Conservation (phyloP, 2,797 vertebrate genomes). For the Oreochromis mossambicus region DNA sequence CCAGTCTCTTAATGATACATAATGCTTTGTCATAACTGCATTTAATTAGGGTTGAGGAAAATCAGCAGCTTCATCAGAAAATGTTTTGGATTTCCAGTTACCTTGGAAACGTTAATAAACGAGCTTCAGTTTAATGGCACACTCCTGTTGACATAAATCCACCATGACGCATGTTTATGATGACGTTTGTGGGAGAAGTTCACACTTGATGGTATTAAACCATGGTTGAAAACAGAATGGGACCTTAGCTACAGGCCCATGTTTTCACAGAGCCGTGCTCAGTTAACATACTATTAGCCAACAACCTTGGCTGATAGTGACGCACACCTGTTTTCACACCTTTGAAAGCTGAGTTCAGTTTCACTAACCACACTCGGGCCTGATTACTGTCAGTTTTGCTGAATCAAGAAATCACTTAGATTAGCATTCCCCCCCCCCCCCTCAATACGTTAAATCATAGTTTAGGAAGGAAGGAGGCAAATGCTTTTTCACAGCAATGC, state of each 20-base stretch:
- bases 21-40: background rate
- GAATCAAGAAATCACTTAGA: background rate
- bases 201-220: background rate
- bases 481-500: background rate
- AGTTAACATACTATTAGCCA: background rate
- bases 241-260: background rate
- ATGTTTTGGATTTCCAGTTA: background rate
- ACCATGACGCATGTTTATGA: background rate
- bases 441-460: background rate
- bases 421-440: rapidly evolving
- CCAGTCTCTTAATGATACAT: background rate
- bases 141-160: background rate
- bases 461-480: background rate
- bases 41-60: background rate
- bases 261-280: background rate
- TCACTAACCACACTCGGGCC: background rate
- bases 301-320: background rate
- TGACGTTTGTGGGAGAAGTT: background rate
- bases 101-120: background rate
- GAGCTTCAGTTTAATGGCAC: background rate
- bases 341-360: background rate
- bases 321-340: background rate
- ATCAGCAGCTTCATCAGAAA: background rate
- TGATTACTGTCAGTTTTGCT: background rate
- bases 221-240: background rate